These are phyloP conservation scores for Cistogaster globosa DNA, from an alignment of 2,888 invertebrate species.

Conservation along the genomic window DNA sequence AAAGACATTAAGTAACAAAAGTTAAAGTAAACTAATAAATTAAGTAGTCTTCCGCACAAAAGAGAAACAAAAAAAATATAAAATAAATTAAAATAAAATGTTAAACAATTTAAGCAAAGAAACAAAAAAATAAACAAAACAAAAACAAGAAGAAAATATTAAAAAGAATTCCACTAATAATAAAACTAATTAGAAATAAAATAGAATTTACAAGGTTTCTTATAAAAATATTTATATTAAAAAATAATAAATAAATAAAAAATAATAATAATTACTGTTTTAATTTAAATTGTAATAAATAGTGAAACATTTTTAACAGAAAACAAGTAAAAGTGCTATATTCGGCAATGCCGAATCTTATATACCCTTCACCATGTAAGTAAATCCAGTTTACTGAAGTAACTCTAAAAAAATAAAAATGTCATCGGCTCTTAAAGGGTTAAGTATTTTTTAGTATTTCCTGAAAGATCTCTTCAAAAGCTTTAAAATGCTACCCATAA, in stretches of 20 bases:
- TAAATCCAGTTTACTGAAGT: no score
- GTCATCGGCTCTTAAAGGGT: no score
- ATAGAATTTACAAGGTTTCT: conserved; percentile 64
- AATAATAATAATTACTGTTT: conserved; percentile 6
- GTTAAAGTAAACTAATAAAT: conserved; percentile 72
- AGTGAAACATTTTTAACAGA: conserved; percentile 34
- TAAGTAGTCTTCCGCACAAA: conserved; percentile 80
- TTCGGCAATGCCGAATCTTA: no score
- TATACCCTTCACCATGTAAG: no score
- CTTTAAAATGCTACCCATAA: no score
- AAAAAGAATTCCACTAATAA: conserved; percentile 66
- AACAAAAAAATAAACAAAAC: conserved; percentile 22
- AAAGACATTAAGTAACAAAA: conserved; percentile 66
- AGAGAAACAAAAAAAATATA: conserved; percentile 28
- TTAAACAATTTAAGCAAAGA: conserved; percentile 23
- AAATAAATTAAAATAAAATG: neutral
- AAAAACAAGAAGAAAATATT: conserved; percentile 6
- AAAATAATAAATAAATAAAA: conserved; percentile 19
- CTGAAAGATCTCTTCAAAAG: no score
- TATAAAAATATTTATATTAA: conserved; percentile 61
- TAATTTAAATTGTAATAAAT: conserved; percentile 26
- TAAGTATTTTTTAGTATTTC: no score
- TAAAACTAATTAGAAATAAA: conserved; percentile 58
- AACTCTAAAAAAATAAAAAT: no score
- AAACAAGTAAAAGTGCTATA: neutral